These are phyloP conservation scores for Corydoras maculifer DNA, from an alignment of 2,113 vertebrate genomes.

Conservation along the genomic window DNA sequence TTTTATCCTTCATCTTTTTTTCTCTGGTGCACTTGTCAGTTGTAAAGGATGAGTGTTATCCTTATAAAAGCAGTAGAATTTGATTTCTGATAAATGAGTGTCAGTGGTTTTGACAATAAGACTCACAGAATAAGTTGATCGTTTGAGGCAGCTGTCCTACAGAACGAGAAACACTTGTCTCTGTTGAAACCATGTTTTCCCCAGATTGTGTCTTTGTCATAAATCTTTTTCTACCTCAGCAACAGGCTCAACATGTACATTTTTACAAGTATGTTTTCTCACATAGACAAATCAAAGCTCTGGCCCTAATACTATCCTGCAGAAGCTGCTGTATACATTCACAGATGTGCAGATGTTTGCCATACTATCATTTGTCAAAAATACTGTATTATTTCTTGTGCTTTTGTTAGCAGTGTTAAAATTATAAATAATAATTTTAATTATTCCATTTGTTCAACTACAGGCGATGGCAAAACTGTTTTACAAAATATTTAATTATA, in stretches of 20 bases:
- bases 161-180: background rate
- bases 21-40: conserved; percentile 39
- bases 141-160: conserved; percentile 5
- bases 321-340: too few species aligned
- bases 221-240: background rate
- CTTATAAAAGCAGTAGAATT: conserved; percentile 54
- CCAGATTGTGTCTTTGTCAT: background rate
- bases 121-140: conserved; percentile 1
- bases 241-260: background rate
- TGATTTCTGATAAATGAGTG: conserved; percentile 38
- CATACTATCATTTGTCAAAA: too few species aligned
- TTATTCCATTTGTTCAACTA: too few species aligned
- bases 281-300: background rate
- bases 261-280: background rate
- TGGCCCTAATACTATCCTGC: too few species aligned
- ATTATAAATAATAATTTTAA: too few species aligned
- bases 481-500: too few species aligned
- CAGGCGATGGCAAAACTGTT: too few species aligned
- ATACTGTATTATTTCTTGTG: too few species aligned
- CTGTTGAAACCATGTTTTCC: background rate
- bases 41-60: conserved; percentile 58
- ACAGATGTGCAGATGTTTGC: too few species aligned
- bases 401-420: too few species aligned
- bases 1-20: conserved; percentile 43
- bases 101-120: conserved; percentile 41